Evolutionary conservation across 2,113 vertebrate genomes (phyloP), one percentile per base, ranked within the genome.

Genomic region (Perccottus glenii): DNA sequence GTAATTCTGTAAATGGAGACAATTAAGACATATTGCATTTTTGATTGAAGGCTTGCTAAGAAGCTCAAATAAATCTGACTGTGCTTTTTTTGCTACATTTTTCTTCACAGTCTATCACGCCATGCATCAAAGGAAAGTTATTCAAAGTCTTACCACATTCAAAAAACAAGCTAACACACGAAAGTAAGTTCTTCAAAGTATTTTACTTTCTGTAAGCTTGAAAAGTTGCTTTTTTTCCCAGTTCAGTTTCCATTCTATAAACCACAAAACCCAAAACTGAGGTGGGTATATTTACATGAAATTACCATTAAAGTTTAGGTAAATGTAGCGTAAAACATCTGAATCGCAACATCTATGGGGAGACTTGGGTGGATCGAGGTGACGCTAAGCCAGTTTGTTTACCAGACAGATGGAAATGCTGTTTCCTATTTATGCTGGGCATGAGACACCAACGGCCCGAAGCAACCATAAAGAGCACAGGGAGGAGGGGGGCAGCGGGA

Each of bases 331-430:
- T 11, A 16, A 49, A 78, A 67, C 64, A 57, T 64, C 48, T 52
- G 64, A 82, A 77, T 71, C 42, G 74, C 46, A 49, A 81, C 73
- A 70, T 82, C 64, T 70, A 12, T 45, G 6, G 57, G 49, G 65
- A 66, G 69, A 80, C 42, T 82, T 67, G 74, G 62, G 67, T 80
- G 71, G 84, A 69, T 19, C 62, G 83, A 85, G 75, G 75, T 75
- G 83, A 80, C 65, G 51, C 69, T 82, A 68, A 74, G 73, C 69
- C 53, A 44, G 66, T 75, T 82, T 84, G 85, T 89, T 87, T 86
- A 81, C 78, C 80, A 83, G 64, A 70, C 82, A 84, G 80, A 83
- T 86, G 85, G 80, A 89, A 81, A 85, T 83, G 55, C 51, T 77
- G 70, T 75, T 85, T 81, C 85, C 76, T 86, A 73, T 88, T 87